Conservation (phyloP, 2,113 vertebrate species). For the Redunca redunca region DNA sequence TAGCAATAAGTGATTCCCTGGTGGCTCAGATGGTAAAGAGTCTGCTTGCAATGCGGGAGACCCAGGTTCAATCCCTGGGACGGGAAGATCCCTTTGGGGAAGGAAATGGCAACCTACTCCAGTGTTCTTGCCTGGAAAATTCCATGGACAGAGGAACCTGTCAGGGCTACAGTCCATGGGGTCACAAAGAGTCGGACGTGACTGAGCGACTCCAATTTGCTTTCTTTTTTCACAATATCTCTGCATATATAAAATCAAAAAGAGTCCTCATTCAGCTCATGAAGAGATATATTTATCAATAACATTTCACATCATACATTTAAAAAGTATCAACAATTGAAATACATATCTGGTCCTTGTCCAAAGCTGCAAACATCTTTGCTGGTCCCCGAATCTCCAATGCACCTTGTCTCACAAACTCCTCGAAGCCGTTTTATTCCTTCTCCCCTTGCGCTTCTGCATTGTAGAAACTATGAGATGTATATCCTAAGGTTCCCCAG, state of each 20-base stretch:
- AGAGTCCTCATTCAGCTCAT: background rate
- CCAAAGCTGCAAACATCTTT: background rate
- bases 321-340: background rate
- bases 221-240: background rate
- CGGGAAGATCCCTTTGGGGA: background rate
- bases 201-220: background rate
- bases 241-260: background rate
- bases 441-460: background rate
- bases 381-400: background rate
- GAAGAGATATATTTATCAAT: background rate
- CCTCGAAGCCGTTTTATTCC: background rate
- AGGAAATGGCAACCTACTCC: background rate
- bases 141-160: background rate
- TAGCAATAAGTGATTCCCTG: background rate
- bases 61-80: background rate
- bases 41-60: background rate
- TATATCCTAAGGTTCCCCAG: background rate
- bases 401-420: background rate
- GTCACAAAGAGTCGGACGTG: rapidly evolving
- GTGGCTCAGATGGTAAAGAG: background rate
- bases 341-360: background rate
- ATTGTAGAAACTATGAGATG: background rate
- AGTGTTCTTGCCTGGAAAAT: background rate
- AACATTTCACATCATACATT: background rate
- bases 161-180: background rate